Conservation (phyloP, 2,888 invertebrate genomes). For the Apoda limacodes region DNA sequence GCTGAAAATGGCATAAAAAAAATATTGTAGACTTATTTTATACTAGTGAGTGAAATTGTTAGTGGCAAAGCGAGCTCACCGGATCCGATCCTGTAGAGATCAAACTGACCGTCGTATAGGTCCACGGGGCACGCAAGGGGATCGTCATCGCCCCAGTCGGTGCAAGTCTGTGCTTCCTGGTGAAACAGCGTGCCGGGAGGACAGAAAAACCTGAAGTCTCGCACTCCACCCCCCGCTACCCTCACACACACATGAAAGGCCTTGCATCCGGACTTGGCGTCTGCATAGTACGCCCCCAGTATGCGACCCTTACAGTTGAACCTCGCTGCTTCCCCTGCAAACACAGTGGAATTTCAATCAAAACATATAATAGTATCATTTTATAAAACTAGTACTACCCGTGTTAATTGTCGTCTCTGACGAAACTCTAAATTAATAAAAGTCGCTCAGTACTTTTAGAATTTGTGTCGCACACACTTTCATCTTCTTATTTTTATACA, state of each 20-base stretch:
- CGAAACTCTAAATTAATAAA: too few species aligned
- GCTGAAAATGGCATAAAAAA: constrained; percentile 9
- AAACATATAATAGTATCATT: too few species aligned
- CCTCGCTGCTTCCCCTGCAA: constrained; percentile 62
- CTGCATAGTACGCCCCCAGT: constrained; percentile 89
- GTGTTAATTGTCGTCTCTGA: too few species aligned
- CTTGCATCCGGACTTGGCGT: constrained; percentile 87
- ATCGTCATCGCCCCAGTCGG: constrained; percentile 85
- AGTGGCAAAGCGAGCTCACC: constrained; percentile 70
- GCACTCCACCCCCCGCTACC: constrained; percentile 81
- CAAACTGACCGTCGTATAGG: constrained; percentile 87
- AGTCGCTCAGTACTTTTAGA: too few species aligned
- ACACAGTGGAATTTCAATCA: too few species aligned
- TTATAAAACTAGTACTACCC: too few species aligned
- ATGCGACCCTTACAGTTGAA: constrained; percentile 88
- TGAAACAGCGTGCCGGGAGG: constrained; percentile 92
- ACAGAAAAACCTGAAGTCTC: constrained; percentile 89
- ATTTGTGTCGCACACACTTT: too few species aligned
- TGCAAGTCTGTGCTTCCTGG: constrained; percentile 92
- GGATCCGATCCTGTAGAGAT: constrained; percentile 84
- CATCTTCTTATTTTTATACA: too few species aligned
- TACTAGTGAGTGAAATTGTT: constrained; percentile 36
- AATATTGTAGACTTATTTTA: too few species aligned
- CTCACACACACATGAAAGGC: constrained; percentile 92
- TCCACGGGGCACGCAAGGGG: constrained; percentile 85